These are phyloP conservation scores for Scelioninae gen. 2 DNA, from an alignment of 2,888 invertebrate genomes.

Conservation along the genomic window DNA sequence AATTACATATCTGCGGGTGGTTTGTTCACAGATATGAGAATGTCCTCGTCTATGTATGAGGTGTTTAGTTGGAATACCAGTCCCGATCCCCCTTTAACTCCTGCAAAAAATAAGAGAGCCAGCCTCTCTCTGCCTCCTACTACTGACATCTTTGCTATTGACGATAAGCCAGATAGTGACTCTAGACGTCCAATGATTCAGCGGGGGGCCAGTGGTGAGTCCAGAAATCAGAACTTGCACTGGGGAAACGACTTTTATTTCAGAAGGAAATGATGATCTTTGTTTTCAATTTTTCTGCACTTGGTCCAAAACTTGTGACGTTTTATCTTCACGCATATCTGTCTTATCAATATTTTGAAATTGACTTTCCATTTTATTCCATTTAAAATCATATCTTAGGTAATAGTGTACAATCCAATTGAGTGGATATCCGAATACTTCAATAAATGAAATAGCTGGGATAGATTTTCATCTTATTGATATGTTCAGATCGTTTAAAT, in stretches of 20 bases:
- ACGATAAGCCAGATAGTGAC: slow-evolving; percentile 73
- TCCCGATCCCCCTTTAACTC: slow-evolving; percentile 74
- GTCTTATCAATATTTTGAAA: slow-evolving; percentile 15
- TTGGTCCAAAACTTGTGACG: slow-evolving; percentile 49
- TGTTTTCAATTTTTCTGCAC: slow-evolving; percentile 60
- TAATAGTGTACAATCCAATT: slow-evolving; percentile 1
- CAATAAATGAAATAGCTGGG: slow-evolving; percentile 15
- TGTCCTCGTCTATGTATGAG: slow-evolving; percentile 85
- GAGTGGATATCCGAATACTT: not conserved
- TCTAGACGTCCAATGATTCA: slow-evolving; percentile 73
- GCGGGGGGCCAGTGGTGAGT: slow-evolving; percentile 74
- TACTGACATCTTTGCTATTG: slow-evolving; percentile 74
- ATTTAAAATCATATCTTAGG: slow-evolving; percentile 5
- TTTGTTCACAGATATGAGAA: slow-evolving; percentile 78
- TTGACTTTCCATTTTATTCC: not conserved
- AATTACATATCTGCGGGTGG: slow-evolving; percentile 44
- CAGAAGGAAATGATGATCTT: slow-evolving; percentile 59
- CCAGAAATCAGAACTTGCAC: slow-evolving; percentile 61
- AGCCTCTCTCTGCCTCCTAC: slow-evolving; percentile 75
- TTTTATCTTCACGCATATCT: slow-evolving; percentile 24
- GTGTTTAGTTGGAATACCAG: slow-evolving; percentile 81
- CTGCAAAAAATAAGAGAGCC: slow-evolving; percentile 74
- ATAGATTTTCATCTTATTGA: slow-evolving; percentile 12
- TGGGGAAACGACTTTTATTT: slow-evolving; percentile 52
- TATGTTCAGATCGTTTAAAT: slow-evolving; percentile 26